Evolutionary conservation across 1,140 invertebrate species (phyloP).

Genomic region (Lepidurus apus): DNA sequence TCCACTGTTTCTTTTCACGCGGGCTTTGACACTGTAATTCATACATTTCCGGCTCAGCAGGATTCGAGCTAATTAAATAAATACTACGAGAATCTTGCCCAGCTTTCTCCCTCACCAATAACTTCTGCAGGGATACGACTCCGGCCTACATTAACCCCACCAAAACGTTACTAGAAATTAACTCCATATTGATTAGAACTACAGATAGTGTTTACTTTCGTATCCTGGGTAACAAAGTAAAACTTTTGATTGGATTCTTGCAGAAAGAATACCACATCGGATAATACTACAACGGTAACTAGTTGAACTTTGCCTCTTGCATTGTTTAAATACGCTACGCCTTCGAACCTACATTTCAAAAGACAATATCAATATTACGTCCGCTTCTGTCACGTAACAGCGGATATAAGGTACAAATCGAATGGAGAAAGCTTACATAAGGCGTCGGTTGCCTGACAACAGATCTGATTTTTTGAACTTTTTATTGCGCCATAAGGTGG

Average conservation of each 20-base stretch:
- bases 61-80: conserved; percentile 76
- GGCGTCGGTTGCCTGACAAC: conserved; percentile 67
- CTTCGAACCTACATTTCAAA: conserved; percentile 62
- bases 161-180: not conserved
- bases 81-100: conserved; percentile 80
- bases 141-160: conserved; percentile 57
- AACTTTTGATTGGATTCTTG: conserved; percentile 74
- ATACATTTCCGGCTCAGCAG: conserved; percentile 88
- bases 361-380: conserved; percentile 37
- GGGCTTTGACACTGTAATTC: conserved; percentile 83
- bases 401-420: not conserved
- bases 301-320: conserved; percentile 73
- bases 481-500: conserved; percentile 67
- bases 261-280: conserved; percentile 85
- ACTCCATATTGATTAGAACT: not conserved
- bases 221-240: conserved; percentile 50
- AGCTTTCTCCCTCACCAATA: conserved; percentile 86
- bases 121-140: conserved; percentile 81
- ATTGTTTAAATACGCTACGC: conserved; percentile 74
- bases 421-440: conserved; percentile 53
- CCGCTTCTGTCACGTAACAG: conserved; percentile 25
- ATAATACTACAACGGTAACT: conserved; percentile 79
- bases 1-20: conserved; percentile 83
- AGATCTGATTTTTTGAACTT: conserved; percentile 96
- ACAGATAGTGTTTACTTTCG: conserved; percentile 44